A percentile compares a stretch with the other conserved stretches of the same genome.
phyloP scores from a whole-genome alignment of 2,888 invertebrate genomes.

The Tenthredo distinguenda region DNA sequence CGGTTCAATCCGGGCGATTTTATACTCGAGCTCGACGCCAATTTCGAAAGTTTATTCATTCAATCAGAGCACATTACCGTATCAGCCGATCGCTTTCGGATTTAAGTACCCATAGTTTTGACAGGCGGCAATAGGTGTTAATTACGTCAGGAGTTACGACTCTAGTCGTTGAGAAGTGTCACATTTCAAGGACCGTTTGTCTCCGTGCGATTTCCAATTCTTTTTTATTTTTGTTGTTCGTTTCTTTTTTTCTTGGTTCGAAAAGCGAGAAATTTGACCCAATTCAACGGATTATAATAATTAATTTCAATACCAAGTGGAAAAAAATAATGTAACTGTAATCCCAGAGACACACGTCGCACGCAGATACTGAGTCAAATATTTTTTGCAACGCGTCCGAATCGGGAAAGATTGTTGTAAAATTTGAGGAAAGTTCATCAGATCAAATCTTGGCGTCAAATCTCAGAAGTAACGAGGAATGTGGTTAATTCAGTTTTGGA shows the following conservation, averaged over 20 bases:
- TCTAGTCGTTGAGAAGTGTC: neutral
- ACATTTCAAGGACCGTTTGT: constrained; percentile 20
- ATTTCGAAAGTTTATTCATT: constrained; percentile 28
- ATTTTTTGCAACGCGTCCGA: neutral
- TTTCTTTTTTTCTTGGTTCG: neutral
- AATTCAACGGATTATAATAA: neutral
- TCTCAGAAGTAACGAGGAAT: neutral
- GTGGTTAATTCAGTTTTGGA: neutral
- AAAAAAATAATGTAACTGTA: neutral
- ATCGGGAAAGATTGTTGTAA: neutral
- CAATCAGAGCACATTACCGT: neutral
- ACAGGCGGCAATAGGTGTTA: constrained; percentile 2
- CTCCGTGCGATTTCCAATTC: neutral
- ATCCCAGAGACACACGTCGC: too few species aligned
- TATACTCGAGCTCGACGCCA: neutral
- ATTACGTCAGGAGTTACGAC: constrained; percentile 13
- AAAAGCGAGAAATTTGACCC: neutral
- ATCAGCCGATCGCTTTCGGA: neutral
- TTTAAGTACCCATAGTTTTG: neutral
- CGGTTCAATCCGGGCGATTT: neutral
- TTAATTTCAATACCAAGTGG: neutral
- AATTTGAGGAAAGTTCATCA: neutral
- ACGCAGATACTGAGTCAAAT: too few species aligned
- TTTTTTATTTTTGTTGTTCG: neutral
- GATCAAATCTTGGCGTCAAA: neutral